Percentiles rank a stretch among this genome's conserved stretches.
Evolutionary conservation across 1,140 invertebrate species (phyloP).

Genomic region (Ceratina calcarata): DNA sequence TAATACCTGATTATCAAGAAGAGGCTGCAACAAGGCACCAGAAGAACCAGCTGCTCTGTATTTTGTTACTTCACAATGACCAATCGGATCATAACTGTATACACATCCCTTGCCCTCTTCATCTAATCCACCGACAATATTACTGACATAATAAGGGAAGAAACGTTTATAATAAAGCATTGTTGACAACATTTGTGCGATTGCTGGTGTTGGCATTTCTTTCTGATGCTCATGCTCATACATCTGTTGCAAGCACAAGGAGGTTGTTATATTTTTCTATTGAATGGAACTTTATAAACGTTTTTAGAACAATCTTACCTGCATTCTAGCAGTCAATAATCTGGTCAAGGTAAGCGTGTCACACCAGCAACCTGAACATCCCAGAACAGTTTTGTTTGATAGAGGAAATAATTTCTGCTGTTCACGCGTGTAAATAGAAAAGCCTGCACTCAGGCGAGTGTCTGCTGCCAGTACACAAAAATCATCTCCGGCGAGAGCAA

Average conservation of each 20-base stretch:
- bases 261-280: neutral
- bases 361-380: slow-evolving; percentile 97
- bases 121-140: slow-evolving; percentile 95
- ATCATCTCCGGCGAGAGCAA: slow-evolving; percentile 94
- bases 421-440: slow-evolving; percentile 92
- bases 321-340: slow-evolving; percentile 91
- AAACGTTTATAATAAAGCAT: slow-evolving; percentile 98
- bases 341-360: slow-evolving; percentile 96
- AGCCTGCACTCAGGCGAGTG: slow-evolving; percentile 95
- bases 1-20: slow-evolving; percentile 91
- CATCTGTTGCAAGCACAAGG: slow-evolving; percentile 84
- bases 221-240: slow-evolving; percentile 98
- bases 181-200: slow-evolving; percentile 97
- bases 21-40: slow-evolving; percentile 89
- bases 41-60: slow-evolving; percentile 93
- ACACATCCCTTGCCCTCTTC: slow-evolving; percentile 94
- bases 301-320: slow-evolving; percentile 79
- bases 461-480: slow-evolving; percentile 88
- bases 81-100: slow-evolving; percentile 98
- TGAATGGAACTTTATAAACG: neutral
- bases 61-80: slow-evolving; percentile 90
- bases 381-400: slow-evolving; percentile 91
- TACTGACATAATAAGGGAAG: slow-evolving; percentile 99
- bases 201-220: slow-evolving; percentile 93
- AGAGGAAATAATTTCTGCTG: slow-evolving; percentile 92